Evolutionary conservation across 2,888 invertebrate genomes (phyloP), one percentile per base, ranked within the genome.

Genomic region (Morpho achilles): DNA sequence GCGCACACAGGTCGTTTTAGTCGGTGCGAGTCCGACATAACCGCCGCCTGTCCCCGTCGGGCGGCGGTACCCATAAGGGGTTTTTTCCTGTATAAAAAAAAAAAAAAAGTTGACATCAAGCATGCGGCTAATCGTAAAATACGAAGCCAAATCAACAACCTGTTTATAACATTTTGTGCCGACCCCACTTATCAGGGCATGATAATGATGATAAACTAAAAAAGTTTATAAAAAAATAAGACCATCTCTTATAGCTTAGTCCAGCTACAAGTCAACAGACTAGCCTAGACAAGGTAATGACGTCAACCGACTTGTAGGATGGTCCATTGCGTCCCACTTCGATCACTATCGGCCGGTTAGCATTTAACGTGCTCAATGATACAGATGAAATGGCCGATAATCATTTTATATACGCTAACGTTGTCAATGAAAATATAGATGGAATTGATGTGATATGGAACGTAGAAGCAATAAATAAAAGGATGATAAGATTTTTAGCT

Each of bases 271-370:
- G 55, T 52, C 58, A 52, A 52, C 23, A 54, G 58, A 53, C 52
- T 58, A 58, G 65, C 53, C 61, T 64, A 67, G 67, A 66, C 66
- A 48, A 9, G 56, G 51, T 65, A 61, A 67, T 67, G 65, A 62
- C 67, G 61, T 63, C 68, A 63, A 55, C 62, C 63, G 56, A 66
- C 66, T 67, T 64, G 60, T 60, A 58, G 47, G 60, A 63, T 61
- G 61, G 45, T 53, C 53, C 61, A 52, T 54, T 59, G 55, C 50
- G 59, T 7, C 49, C 63, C 50, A 64, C 58, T 62, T 62, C n/a
- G 51, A 62, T 62, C 56, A 47, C 53, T 60, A 62, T 60, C 60
- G 47, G 42, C 50, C 50, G 56, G 52, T 44, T 44, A 55, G 42
- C 55, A 49, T 49, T 55, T 48, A 56, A 60, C 56, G 58, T 53